These are phyloP conservation scores for Actinia tenebrosa DNA, from an alignment of 64 coral and sea anemone genomes.

Conservation along the genomic window DNA sequence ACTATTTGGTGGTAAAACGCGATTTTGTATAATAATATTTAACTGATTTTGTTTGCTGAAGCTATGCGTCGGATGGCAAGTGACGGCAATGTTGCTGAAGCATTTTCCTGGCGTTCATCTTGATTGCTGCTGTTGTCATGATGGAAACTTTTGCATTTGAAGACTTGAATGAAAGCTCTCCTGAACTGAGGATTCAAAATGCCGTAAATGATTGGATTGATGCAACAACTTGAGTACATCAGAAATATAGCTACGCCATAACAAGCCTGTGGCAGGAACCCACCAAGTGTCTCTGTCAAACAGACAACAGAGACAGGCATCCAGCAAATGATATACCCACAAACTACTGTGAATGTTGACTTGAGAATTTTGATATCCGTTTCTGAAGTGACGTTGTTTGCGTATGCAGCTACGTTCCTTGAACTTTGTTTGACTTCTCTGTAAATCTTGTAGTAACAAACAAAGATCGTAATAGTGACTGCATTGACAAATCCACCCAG, in stretches of 20 bases:
- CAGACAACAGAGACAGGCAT: background rate
- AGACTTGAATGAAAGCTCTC: conserved; percentile 33
- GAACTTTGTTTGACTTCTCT: too few relatives aligned
- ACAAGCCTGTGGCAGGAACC: background rate
- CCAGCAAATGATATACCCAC: conserved; percentile 53
- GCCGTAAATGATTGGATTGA: conserved; percentile 71
- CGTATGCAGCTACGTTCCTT: too few relatives aligned
- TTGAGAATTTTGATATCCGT: background rate
- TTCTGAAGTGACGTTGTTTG: too few relatives aligned
- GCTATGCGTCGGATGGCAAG: background rate
- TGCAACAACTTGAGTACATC: conserved; percentile 46
- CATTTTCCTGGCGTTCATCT: background rate
- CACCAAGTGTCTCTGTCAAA: conserved; percentile 26
- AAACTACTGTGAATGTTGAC: conserved; percentile 48
- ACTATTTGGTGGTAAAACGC: too few relatives aligned
- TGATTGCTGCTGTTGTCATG: background rate
- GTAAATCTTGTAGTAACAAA: too few relatives aligned
- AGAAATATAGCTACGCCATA: conserved; percentile 27
- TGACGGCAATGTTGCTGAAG: background rate
- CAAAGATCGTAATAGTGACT: too few relatives aligned
- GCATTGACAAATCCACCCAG: background rate
- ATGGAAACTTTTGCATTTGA: background rate
- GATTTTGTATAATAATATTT: too few relatives aligned
- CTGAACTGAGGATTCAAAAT: conserved; percentile 57
- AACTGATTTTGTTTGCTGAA: background rate